phyloP scores from a whole-genome alignment of 2,888 invertebrate species.

The Elaeidobius kamerunicus region DNA sequence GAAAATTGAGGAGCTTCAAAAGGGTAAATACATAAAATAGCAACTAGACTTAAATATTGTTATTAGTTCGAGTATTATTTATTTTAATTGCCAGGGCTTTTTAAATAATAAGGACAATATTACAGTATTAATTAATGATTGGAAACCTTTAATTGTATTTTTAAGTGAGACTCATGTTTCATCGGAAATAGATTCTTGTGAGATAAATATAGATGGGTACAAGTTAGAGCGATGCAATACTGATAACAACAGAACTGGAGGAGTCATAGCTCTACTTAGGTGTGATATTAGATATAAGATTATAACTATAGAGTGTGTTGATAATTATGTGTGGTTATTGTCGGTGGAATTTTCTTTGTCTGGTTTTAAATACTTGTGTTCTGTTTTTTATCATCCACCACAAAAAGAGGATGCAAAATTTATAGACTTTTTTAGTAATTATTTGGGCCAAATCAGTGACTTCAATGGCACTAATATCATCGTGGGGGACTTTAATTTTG shows the following conservation, averaged over 20 bases:
- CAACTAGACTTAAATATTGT: slow-evolving; percentile 6
- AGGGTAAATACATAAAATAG: slow-evolving; percentile 1
- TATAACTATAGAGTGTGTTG: not conserved
- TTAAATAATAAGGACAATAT: slow-evolving; percentile 18
- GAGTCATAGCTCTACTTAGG: slow-evolving; percentile 9
- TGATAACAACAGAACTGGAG: slow-evolving; percentile 5
- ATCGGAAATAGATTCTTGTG: slow-evolving; percentile 6
- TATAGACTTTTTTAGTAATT: not conserved
- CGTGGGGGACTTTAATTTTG: not conserved
- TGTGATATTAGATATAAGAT: slow-evolving; percentile 7
- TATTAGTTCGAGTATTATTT: slow-evolving; percentile 10
- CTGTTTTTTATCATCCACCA: not conserved
- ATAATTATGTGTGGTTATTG: not conserved
- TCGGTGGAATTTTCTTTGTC: not conserved
- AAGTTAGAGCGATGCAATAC: slow-evolving; percentile 5
- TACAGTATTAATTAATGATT: slow-evolving; percentile 9
- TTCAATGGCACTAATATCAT: not conserved
- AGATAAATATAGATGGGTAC: slow-evolving; percentile 9
- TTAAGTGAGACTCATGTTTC: slow-evolving; percentile 11
- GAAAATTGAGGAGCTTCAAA: not conserved
- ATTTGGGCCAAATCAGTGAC: not conserved
- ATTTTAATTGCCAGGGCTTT: too few species aligned
- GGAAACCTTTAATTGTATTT: slow-evolving; percentile 8
- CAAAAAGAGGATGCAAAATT: not conserved
- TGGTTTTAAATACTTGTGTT: not conserved